Evolutionary conservation across 2,113 vertebrate genomes (phyloP).

Genomic region (Tragelaphus strepsiceros): DNA sequence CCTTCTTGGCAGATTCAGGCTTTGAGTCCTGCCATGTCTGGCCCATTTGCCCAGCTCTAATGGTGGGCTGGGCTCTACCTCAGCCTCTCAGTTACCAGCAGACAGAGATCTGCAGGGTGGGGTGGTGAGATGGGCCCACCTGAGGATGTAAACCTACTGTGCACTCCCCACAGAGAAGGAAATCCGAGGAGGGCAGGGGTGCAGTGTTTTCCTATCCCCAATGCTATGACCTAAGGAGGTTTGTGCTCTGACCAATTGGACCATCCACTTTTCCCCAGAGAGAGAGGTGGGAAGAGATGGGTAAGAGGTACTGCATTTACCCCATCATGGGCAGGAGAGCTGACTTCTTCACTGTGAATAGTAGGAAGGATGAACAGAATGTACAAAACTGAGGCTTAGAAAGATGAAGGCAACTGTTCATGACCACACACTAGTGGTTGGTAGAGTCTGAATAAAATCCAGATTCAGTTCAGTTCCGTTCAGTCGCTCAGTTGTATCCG

Average conservation of each 20-base stretch:
- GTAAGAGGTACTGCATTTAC: accelerated
- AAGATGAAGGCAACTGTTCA: not conserved
- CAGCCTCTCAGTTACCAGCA: not conserved
- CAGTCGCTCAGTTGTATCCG: too few relatives aligned
- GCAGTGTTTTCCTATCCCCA: not conserved
- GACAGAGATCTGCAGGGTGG: accelerated
- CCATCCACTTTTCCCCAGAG: not conserved
- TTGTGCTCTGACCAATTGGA: not conserved
- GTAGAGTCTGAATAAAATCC: not conserved
- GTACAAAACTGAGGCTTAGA: not conserved
- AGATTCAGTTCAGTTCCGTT: too few relatives aligned
- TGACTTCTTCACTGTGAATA: not conserved
- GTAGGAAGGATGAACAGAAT: accelerated
- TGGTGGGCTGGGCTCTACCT: too few relatives aligned
- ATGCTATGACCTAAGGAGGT: not conserved
- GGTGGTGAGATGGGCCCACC: not conserved
- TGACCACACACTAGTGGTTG: not conserved
- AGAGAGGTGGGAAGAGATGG: not conserved
- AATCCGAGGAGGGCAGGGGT: not conserved
- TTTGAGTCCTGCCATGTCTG: not conserved
- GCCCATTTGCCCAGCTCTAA: not conserved
- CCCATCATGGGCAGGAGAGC: not conserved
- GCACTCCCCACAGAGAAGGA: not conserved
- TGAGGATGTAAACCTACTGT: not conserved
- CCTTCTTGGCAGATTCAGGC: too few relatives aligned